Percentiles rank a stretch among this genome's conserved stretches.
Conservation (phyloP, 2,888 invertebrate species). For the Azorinus chamasolen region DNA sequence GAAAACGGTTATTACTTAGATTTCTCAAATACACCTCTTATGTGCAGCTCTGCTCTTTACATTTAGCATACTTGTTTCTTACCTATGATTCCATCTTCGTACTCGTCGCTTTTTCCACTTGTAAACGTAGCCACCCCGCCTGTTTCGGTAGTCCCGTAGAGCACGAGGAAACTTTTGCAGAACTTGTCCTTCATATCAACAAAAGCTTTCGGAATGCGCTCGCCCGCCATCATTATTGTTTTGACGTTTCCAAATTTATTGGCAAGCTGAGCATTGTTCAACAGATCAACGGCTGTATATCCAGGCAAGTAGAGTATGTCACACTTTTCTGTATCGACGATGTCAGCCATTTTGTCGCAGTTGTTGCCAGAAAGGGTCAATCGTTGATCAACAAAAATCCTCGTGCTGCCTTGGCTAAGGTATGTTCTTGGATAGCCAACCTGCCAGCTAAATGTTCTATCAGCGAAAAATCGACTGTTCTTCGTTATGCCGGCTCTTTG, state of each 20-base stretch:
- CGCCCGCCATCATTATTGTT: conserved; percentile 33
- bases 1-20: too few relatives aligned
- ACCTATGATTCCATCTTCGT: conserved; percentile 53
- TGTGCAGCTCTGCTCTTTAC: too few relatives aligned
- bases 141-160: conserved; percentile 51
- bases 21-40: too few relatives aligned
- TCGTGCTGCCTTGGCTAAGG: conserved; percentile 41
- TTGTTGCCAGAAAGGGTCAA: conserved; percentile 38
- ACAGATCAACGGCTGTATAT: conserved; percentile 41
- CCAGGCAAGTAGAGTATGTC: conserved; percentile 48
- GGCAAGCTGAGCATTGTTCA: conserved; percentile 9
- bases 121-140: conserved; percentile 17
- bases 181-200: conserved; percentile 18
- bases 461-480: conserved; percentile 29
- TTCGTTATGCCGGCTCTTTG: conserved; percentile 8
- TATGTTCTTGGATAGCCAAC: conserved; percentile 50
- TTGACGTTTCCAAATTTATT: conserved; percentile 34
- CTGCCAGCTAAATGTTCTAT: conserved; percentile 51
- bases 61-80: not conserved
- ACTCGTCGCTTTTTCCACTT: conserved; percentile 14
- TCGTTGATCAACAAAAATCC: conserved; percentile 45
- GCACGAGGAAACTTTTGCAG: conserved; percentile 6
- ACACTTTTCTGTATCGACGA: conserved; percentile 47
- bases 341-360: conserved; percentile 27
- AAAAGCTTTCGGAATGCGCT: conserved; percentile 20